Evolutionary conservation across 2,113 vertebrate genomes (phyloP), one percentile per base, ranked within the genome.

Genomic region (Erythrocercus mccallii): DNA sequence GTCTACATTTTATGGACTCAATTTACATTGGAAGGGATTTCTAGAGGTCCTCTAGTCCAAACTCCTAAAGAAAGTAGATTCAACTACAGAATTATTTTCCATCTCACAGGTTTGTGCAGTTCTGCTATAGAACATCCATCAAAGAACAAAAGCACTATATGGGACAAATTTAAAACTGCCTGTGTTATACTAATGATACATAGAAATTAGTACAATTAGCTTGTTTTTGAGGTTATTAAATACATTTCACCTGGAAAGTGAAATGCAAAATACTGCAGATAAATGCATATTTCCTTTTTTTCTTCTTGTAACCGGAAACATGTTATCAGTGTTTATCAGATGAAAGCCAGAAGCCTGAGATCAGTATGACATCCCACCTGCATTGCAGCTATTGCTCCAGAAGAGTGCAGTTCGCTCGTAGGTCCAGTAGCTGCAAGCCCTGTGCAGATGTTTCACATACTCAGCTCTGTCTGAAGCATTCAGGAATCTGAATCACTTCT

Each of bases 371-470:
- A 80, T 88, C 92, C 94, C 79, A 72, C 74, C 90, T 95, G 85
- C 85, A 90, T 96, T 94, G 88, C 92, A 93, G 66, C 65, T 71
- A 47, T 38, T 68, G 56, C 74, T 86, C 40, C 40, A 81, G 58
- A 90, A 60, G 31, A 85, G 73, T 30, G 66, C 50, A 48, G 81
- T 66, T 90, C 85, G 87, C 53, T 37, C 0, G 0, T 45, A 85
- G 45, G 90, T 95, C 92, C 90, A 69, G 92, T 93, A 93, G 85
- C 95, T 93, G 94, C 94, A 96, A 95, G 94, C 58, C 81, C 79
- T 45, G 31, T 94, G 85, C 95, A 95, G 92, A 92, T 95, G 74
- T 93, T 93, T 96, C 53, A 48, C 76, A 93, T 90, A 72, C 57
- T 82, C 74, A 27, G 12, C 1, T 0, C 78, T 60, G 61, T 84